phyloP scores from a whole-genome alignment of 1,140 invertebrate genomes.

The Saxidomus purpurata region DNA sequence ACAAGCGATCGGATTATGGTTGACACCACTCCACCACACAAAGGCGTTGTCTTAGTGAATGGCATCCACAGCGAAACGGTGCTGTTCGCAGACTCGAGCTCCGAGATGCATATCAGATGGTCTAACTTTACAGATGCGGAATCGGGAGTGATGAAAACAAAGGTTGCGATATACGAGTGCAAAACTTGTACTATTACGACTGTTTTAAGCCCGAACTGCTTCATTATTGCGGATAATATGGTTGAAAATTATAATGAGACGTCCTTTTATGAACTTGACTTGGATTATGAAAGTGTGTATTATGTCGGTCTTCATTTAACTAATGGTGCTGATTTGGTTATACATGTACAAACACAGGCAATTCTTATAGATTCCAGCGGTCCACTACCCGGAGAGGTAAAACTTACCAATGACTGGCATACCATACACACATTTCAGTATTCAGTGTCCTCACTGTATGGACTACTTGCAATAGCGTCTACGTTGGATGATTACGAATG shows the following conservation, averaged over 20 bases:
- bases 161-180: constrained; percentile 19
- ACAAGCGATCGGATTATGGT: constrained; percentile 7
- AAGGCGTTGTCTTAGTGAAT: constrained; percentile 2
- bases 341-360: neutral
- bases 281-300: constrained; percentile 11
- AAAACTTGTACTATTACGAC: neutral
- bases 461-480: constrained; percentile 10
- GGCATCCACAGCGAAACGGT: constrained; percentile 5
- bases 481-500: constrained; percentile 9
- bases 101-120: constrained; percentile 43
- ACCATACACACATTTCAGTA: neutral
- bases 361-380: constrained; percentile 23
- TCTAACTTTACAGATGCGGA: neutral
- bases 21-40: constrained; percentile 37
- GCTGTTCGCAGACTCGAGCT: neutral
- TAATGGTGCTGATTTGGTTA: constrained; percentile 28
- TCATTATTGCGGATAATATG: neutral
- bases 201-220: neutral
- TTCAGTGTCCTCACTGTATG: neutral
- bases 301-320: constrained; percentile 3
- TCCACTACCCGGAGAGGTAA: constrained; percentile 4
- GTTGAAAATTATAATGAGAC: constrained; percentile 25
- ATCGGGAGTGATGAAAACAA: neutral
- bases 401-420: constrained; percentile 43
- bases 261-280: constrained; percentile 38